Evolutionary conservation across 2,888 invertebrate genomes (phyloP), one percentile per base, ranked within the genome.

Genomic region (Tiliacea aurago): DNA sequence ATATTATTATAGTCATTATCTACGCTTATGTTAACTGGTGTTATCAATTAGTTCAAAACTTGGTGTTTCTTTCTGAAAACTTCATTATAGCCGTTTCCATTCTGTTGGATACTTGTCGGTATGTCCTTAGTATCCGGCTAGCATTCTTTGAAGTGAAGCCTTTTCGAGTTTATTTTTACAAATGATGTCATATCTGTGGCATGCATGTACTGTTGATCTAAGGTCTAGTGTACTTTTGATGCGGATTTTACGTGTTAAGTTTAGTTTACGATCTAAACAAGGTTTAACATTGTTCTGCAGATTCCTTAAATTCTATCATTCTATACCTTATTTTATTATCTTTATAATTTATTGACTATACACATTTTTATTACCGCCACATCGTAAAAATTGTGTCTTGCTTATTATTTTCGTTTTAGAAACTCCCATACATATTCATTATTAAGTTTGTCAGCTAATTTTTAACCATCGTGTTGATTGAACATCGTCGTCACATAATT

Each of bases 401-500:
- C 87, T 86, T 90, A 90, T 90, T 85, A 86, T 89, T 88, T 89
- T 86, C 70, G 80, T 87, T 81, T 87, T 85, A 84, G 88, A 88
- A 87, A 89, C 86, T 87, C 88, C 85, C 86, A 92, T 92, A 90
- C 88, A 92, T 93, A 93, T 93, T 94, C 90, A 94, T 93, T 91
- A 91, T 90, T 88, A 86, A 74, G 84, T 89, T 89, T 93, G 93
- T 92, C 93, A 93, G 92, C 90, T 93, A 92, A 93, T 94, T 94
- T 92, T 93, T 91, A 91, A 91, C 90, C 89, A 90, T 92, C 89
- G 90, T 90, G 90, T 92, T 94, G 93, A 95, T 94, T 93, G 90
- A 94, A 93, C 90, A 91, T 89, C 91, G 91, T 93, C 90, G 91
- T 90, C 92, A 93, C 92, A 87, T 94, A 92, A 94, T 95, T 94